These are phyloP conservation scores for Telmatherina bonti DNA, from an alignment of 2,797 vertebrate species.

Conservation along the genomic window DNA sequence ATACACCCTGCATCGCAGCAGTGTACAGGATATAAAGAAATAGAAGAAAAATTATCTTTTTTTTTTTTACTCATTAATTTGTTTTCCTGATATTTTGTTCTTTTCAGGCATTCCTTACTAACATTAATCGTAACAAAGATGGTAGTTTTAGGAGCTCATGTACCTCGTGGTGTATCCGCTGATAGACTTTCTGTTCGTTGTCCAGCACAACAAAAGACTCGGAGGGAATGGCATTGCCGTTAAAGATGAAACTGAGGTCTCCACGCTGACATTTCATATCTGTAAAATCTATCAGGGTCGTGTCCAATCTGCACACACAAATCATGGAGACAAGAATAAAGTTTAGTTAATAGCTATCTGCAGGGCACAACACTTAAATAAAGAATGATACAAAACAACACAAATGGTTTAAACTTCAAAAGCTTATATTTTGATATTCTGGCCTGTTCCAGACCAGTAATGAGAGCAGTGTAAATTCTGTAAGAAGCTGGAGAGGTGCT, in stretches of 20 bases:
- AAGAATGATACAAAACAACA: constrained; percentile 2
- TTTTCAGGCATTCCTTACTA: background rate
- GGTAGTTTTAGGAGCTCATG: constrained; percentile 52
- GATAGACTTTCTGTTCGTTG: constrained; percentile 99
- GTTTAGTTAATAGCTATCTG: constrained; percentile 10
- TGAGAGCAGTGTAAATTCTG: background rate
- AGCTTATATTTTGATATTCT: background rate
- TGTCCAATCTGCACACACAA: constrained; percentile 89
- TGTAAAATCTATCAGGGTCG: constrained; percentile 98
- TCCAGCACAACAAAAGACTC: constrained; percentile 99
- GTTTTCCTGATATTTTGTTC: background rate
- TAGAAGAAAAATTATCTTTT: background rate
- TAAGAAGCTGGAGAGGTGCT: background rate
- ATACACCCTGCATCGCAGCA: no score
- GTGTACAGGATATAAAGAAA: background rate
- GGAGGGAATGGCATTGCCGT: constrained; percentile 92
- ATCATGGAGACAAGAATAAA: background rate
- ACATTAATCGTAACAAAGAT: background rate
- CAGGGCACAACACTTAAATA: background rate
- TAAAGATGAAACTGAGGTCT: constrained; percentile 99
- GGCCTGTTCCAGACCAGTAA: constrained; percentile 7
- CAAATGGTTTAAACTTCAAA: background rate
- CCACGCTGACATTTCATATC: constrained; percentile 99
- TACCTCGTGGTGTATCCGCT: constrained; percentile 97
- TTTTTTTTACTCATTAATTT: background rate